Percentiles rank a stretch among this genome's conserved stretches.
phyloP scores from a whole-genome alignment of 2,797 vertebrate species.

The Tapirus indicus region DNA sequence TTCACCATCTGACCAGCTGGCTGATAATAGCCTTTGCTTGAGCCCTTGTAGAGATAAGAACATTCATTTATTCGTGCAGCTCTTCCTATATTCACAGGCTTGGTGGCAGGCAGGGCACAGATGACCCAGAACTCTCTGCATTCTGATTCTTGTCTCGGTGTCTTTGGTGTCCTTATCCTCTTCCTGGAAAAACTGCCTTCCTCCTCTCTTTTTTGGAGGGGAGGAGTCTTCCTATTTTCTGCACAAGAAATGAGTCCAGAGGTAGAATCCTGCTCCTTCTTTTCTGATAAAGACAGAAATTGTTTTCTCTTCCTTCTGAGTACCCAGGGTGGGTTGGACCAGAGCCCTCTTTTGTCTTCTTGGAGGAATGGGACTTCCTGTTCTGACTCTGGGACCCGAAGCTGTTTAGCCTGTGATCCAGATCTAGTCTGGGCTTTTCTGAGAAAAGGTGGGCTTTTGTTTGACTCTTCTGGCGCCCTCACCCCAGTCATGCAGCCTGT shows the following conservation, averaged over 20 bases:
- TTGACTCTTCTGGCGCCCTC: background rate
- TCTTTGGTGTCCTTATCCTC: background rate
- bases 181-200: background rate
- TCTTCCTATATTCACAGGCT: background rate
- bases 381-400: background rate
- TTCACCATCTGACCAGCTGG: background rate
- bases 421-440: background rate
- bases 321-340: background rate
- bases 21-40: background rate
- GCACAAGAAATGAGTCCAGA: background rate
- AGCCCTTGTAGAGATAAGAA: background rate
- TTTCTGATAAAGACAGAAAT: background rate
- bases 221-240: constrained; percentile 14
- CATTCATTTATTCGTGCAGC: background rate
- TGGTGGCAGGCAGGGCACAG: background rate
- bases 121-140: background rate
- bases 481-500: background rate
- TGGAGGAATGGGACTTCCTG: background rate
- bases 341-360: constrained; percentile 21
- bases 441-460: background rate
- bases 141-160: background rate
- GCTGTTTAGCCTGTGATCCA: background rate
- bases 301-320: background rate
- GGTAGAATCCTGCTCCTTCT: constrained; percentile 1
- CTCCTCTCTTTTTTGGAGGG: background rate